Evolutionary conservation across 2,113 vertebrate genomes (phyloP).

Genomic region (Coreoperca whiteheadi): DNA sequence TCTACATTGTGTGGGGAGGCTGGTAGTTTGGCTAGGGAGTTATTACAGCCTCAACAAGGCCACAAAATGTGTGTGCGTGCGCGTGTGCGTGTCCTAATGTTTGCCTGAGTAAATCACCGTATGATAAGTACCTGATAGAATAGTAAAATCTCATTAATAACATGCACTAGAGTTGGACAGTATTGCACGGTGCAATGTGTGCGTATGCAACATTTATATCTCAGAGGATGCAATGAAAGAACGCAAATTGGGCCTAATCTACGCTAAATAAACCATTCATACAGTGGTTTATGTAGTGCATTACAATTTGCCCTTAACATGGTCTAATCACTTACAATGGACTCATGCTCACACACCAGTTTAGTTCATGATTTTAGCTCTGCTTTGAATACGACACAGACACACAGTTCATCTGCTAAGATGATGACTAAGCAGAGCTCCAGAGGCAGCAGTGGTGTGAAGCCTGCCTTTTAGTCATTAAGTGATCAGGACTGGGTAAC

Average conservation of each 20-base stretch:
- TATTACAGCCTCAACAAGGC: conserved; percentile 7
- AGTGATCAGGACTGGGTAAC: too few species aligned
- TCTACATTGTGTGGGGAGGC: neutral
- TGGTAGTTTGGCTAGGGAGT: neutral
- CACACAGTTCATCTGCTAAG: too few species aligned
- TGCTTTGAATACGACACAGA: too few species aligned
- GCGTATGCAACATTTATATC: neutral
- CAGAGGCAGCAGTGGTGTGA: too few species aligned
- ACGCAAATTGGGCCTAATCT: neutral
- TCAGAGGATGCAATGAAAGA: neutral
- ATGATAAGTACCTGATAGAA: neutral
- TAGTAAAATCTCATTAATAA: neutral
- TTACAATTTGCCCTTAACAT: neutral
- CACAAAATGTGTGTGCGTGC: neutral
- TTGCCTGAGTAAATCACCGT: neutral
- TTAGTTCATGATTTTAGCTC: too few species aligned
- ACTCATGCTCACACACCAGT: neutral
- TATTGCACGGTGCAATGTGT: neutral
- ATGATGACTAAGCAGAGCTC: too few species aligned
- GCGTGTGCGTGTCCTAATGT: neutral
- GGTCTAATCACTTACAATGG: neutral
- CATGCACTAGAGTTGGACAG: neutral
- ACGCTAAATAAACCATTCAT: neutral
- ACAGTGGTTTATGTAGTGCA: neutral
- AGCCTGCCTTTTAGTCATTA: too few species aligned